Evolutionary conservation across 2,888 invertebrate species (phyloP), one percentile per base, ranked within the genome.

Genomic region (Acanthopleura granulata): DNA sequence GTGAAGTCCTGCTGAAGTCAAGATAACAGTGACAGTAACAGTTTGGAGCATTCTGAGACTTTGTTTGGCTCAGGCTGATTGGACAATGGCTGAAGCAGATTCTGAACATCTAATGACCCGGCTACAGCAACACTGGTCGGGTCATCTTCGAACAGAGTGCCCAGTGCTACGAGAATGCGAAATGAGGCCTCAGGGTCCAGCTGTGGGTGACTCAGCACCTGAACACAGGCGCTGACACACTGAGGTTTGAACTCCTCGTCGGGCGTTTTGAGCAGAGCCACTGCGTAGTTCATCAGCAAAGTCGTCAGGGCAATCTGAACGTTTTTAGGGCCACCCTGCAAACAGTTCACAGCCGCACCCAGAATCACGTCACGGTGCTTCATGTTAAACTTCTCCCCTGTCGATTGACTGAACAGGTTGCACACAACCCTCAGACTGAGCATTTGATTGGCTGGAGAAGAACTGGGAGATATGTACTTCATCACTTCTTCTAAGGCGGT

Each of bases 321-420:
- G 77, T 89, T 87, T 78, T 90, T 90, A 79, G 88, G 90, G 18
- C 77, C 78, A 0, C 80, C 78, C 18, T 77, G 75, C 74, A 81
- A 81, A 57, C 82, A 79, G 29, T 78, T 80, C 27, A 84, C 75
- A 1, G 85, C 80, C 15, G 81, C 73, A 4, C 84, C 75, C 27
- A 88, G 78, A 29, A 90, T 78, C 50, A 74, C 78, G 62, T 87
- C 87, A 49, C 82, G 80, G 66, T 85, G 80, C n/a, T 79, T 74
- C 62, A 85, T 61, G 49, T 86, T 75, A 1, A 88, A 77, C 61
- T 81, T 75, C 76, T 82, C 83, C 0, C 91, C 90, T 27, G 81
- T 74, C 27, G 93, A 91, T 82, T 95, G 95, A 25, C 92, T 91
- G 90, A 96, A 95, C 87, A 96, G 94, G 91, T 98, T 98, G 80